These are phyloP conservation scores for Calliopum simillimum DNA, from an alignment of 2,888 invertebrate species.

Conservation along the genomic window DNA sequence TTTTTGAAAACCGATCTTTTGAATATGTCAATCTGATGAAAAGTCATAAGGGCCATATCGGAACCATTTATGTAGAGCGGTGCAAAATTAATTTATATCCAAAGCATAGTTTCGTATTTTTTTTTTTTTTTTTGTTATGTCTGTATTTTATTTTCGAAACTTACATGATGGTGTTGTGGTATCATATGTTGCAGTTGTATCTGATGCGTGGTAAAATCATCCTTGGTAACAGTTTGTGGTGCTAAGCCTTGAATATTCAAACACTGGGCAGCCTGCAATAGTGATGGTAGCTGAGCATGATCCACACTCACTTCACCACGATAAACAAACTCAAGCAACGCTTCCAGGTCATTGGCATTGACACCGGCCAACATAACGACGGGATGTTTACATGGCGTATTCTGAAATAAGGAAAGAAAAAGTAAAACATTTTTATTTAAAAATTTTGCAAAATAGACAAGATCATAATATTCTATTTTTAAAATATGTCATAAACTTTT, in stretches of 20 bases:
- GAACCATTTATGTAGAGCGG: no score
- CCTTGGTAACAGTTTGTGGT: constrained; percentile 68
- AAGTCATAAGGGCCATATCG: no score
- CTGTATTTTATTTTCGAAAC: no score
- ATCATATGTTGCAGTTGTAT: constrained; percentile 67
- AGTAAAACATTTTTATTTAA: constrained; percentile 21
- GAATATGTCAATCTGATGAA: no score
- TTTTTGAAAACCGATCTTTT: no score
- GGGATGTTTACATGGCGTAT: constrained; percentile 75
- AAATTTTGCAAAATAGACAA: constrained; percentile 7
- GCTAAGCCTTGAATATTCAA: constrained; percentile 73
- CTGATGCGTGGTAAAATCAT: constrained; percentile 67
- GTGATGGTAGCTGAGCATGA: constrained; percentile 72
- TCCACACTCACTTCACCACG: constrained; percentile 75
- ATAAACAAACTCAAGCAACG: constrained; percentile 74
- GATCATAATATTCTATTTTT: no score
- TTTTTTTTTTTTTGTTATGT: no score
- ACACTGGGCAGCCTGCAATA: constrained; percentile 74
- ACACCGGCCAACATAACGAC: constrained; percentile 75
- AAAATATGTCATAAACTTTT: neutral
- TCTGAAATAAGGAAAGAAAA: constrained; percentile 63
- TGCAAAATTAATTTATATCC: no score
- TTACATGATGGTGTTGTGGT: constrained; percentile 66
- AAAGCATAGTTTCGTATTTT: no score
- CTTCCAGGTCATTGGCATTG: constrained; percentile 73